Evolutionary conservation across 1,140 invertebrate species (phyloP).

Genomic region (Leptonema lineaticorne): DNA sequence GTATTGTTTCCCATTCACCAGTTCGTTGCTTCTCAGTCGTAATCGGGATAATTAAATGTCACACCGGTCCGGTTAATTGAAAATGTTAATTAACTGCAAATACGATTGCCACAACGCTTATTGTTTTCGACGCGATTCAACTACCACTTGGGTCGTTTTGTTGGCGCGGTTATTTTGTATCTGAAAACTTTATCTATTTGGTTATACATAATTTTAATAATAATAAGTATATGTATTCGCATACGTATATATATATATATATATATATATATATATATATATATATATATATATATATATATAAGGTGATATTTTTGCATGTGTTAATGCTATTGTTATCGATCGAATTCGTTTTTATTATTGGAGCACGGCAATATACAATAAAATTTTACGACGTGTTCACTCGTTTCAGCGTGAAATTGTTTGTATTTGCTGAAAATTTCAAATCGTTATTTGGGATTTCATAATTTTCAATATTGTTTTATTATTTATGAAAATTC

Average conservation of each 20-base stretch:
- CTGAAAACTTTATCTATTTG: too few species aligned
- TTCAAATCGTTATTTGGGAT: too few species aligned
- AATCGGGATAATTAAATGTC: not conserved
- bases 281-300: not conserved
- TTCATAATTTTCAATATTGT: too few species aligned
- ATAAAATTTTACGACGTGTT: conserved; percentile 6
- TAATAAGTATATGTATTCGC: too few species aligned
- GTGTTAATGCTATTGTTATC: not conserved
- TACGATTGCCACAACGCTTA: not conserved
- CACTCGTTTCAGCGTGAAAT: too few species aligned
- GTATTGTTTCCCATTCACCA: too few species aligned
- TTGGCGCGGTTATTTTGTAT: too few species aligned
- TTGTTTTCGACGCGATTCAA: not conserved
- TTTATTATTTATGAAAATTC: too few species aligned
- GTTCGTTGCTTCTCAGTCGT: not conserved
- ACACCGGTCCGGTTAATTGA: not conserved
- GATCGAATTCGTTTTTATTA: not conserved
- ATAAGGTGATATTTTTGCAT: too few species aligned
- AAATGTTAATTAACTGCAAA: conserved; percentile 9
- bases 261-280: not conserved
- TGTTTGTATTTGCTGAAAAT: too few species aligned
- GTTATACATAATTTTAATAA: too few species aligned
- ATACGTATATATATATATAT: not conserved
- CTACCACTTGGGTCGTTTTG: not conserved
- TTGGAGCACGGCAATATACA: not conserved